A percentile compares a stretch with the other conserved stretches of the same genome.
These are phyloP conservation scores for Sarcophaga subvicina DNA, from an alignment of 2,888 invertebrate species.

Conservation along the genomic window DNA sequence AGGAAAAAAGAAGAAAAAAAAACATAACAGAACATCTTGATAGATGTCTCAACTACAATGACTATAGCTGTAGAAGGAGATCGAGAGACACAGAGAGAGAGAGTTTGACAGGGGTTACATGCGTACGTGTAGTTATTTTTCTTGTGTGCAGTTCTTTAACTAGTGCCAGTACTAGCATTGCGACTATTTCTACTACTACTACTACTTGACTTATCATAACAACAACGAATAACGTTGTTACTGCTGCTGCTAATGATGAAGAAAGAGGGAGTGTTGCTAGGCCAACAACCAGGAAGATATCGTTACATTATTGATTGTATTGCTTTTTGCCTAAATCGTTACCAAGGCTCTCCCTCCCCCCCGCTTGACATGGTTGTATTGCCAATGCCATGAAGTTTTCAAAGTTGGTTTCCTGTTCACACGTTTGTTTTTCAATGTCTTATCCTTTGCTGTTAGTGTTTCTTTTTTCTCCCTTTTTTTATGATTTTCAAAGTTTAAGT, in stretches of 20 bases:
- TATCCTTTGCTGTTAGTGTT: too few species aligned
- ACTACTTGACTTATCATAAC: too few species aligned
- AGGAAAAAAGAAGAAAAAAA: too few species aligned
- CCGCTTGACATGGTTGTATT: too few species aligned
- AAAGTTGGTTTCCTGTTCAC: conserved; percentile 19
- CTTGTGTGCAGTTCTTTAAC: too few species aligned
- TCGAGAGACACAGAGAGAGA: neutral
- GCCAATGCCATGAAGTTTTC: too few species aligned
- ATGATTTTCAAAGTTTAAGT: neutral
- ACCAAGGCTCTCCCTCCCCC: neutral
- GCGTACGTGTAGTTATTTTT: conserved; percentile 60
- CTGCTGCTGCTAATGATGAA: too few species aligned
- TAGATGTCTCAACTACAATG: neutral
- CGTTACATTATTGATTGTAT: conserved; percentile 13
- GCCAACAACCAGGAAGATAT: conserved; percentile 30
- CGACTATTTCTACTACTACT: too few species aligned
- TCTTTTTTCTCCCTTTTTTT: neutral
- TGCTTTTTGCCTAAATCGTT: neutral
- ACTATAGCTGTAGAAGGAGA: neutral
- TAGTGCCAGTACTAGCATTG: too few species aligned
- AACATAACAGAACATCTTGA: neutral
- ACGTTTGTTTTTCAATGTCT: neutral
- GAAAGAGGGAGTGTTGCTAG: too few species aligned
- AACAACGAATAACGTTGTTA: too few species aligned
- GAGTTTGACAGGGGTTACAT: neutral